Evolutionary conservation across 2,113 vertebrate species (phyloP).

Genomic region (Morphnarchus princeps): DNA sequence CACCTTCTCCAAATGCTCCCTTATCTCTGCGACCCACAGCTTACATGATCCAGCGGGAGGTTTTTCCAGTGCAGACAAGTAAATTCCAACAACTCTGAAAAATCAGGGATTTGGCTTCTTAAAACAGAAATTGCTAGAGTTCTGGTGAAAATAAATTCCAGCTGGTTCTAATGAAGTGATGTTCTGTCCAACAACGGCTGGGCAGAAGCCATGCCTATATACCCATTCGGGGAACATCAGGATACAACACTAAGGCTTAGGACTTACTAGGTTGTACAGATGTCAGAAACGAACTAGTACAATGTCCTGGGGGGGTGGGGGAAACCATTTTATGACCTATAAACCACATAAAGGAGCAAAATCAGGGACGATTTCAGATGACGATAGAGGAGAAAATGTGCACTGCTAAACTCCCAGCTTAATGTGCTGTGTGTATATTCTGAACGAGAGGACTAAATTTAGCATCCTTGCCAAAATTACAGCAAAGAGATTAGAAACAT

Average conservation of each 20-base stretch:
- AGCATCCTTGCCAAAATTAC: background rate
- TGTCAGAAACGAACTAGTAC: background rate
- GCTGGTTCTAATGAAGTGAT: background rate
- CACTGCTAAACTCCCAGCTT: background rate
- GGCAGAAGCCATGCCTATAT: background rate
- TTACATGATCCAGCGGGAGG: fast-evolving
- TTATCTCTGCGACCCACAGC: background rate
- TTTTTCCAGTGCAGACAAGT: background rate
- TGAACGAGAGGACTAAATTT: background rate
- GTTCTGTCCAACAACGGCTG: background rate
- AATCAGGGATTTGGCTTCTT: background rate
- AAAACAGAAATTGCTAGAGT: background rate
- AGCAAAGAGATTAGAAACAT: background rate
- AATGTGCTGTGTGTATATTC: background rate
- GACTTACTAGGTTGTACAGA: background rate
- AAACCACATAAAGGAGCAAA: background rate
- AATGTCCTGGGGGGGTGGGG: background rate
- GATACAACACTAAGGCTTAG: background rate
- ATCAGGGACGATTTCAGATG: background rate
- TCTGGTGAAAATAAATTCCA: background rate
- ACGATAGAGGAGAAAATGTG: background rate
- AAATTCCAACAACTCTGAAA: background rate
- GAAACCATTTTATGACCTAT: background rate
- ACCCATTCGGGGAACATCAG: background rate
- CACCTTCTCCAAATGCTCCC: background rate